Base-by-base conservation (phyloP, 2,797 vertebrate genomes). In the Catamblyrhynchus diadema region DNA sequence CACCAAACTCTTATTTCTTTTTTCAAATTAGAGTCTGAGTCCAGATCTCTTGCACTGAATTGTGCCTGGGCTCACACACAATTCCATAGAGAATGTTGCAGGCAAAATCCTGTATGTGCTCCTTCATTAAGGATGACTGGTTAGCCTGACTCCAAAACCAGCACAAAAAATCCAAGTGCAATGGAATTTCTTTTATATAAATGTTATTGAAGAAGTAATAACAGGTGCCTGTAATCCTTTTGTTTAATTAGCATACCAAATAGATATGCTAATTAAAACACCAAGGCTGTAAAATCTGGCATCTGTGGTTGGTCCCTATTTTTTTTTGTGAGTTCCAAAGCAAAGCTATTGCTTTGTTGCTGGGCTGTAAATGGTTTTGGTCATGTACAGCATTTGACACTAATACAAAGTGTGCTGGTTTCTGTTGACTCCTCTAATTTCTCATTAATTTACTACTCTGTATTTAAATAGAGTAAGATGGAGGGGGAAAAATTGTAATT, bases 401-500 rank as follows among this genome's bases (percentile, higher is more conserved):
- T 62, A 89, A 79, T 39, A 47, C 42, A 39, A 41, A 54, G 20
- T 19, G 17, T 75, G 62, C 50, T 71, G 28, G 19, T 82, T 48
- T 72, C 72, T 90, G 59, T 83, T 93, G 86, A 70, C 87, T 88
- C 88, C 71, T 84, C 81, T 81, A 64, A 83, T 71, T 94, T 78
- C 45, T 75, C 28, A 23, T 72, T 91, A 65, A 86, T 88, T 90
- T 88, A 42, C 45, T 39, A 47, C 44, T 83, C 66, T 60, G 4
- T 75, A 25, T 86, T 82, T 87, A 57, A 75, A 44, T 21, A 51
- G 21, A 54, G 60, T 48, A 66, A 50, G 59, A 39, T 74, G 47
- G 22, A 80, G 42, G 72, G 35, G 14, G 3, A 71, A 23, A 22
- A 30, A 17, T 16, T 32, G 12, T 56, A 69, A 53, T 77, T 90